A percentile compares a stretch with the other conserved stretches of the same genome.
Conservation (phyloP, 2,797 vertebrate genomes). For the Pseudopleuronectes americanus region DNA sequence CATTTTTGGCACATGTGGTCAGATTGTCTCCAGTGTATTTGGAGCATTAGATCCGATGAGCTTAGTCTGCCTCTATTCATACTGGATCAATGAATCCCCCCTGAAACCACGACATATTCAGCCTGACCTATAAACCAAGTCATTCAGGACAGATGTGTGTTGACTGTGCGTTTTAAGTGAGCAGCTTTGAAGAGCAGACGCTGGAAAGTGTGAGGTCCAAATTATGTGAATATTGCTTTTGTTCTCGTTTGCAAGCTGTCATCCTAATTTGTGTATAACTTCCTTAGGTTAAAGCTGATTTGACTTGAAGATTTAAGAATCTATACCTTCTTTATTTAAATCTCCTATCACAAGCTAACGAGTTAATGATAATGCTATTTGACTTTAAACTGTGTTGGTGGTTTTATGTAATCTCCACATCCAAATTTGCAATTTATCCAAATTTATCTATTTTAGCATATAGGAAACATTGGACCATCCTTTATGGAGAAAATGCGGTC, state of each 20-base stretch:
- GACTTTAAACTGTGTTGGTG: too few species aligned
- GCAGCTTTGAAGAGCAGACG: too few species aligned
- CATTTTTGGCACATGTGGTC: background rate
- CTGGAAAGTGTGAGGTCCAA: too few species aligned
- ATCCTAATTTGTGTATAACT: background rate
- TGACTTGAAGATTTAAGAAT: background rate
- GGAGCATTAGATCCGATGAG: background rate
- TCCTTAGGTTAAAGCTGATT: background rate
- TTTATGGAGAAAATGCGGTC: too few species aligned
- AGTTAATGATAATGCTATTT: too few species aligned
- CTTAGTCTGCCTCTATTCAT: background rate
- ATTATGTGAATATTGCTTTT: too few species aligned
- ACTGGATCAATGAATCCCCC: constrained; percentile 1
- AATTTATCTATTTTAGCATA: too few species aligned
- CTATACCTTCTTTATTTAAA: too few species aligned
- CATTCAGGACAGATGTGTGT: constrained; percentile 21
- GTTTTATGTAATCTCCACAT: background rate
- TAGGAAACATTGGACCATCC: too few species aligned
- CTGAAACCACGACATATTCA: constrained; percentile 11
- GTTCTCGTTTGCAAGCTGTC: background rate
- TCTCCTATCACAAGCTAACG: too few species aligned
- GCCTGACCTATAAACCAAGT: constrained; percentile 1
- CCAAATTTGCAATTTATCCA: background rate
- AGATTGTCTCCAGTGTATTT: background rate
- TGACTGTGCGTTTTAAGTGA: background rate